Percentiles rank a stretch among this genome's conserved stretches.
These are phyloP conservation scores for Notolabrus celidotus DNA, from an alignment of 2,797 vertebrate genomes.

Conservation along the genomic window DNA sequence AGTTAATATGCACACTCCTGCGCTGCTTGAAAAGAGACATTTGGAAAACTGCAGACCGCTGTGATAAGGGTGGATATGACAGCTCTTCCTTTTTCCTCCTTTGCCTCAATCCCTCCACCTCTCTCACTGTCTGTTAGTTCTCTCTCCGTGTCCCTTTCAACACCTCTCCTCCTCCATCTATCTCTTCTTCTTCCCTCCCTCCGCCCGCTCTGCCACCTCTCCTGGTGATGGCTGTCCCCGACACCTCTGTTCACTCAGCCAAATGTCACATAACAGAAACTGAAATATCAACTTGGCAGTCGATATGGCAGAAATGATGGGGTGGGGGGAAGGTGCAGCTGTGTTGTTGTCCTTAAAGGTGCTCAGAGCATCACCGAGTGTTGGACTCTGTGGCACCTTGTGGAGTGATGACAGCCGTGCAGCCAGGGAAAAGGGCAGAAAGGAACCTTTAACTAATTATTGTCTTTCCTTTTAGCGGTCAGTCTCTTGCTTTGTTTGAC, in stretches of 20 bases:
- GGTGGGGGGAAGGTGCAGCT: constrained; percentile 50
- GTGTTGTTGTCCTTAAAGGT: constrained; percentile 75
- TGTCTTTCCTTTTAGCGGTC: background rate
- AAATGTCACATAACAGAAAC: constrained; percentile 86
- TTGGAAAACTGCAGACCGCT: constrained; percentile 75
- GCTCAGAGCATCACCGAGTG: constrained; percentile 50
- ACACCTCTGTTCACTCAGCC: constrained; percentile 84
- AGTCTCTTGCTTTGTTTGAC: background rate
- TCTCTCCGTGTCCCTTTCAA: constrained; percentile 50
- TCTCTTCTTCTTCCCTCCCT: constrained; percentile 44
- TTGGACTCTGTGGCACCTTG: constrained; percentile 45
- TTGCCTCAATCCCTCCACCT: constrained; percentile 58
- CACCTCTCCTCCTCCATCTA: constrained; percentile 43
- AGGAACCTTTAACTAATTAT: constrained; percentile 12
- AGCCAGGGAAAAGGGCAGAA: constrained; percentile 37
- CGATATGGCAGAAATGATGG: constrained; percentile 75
- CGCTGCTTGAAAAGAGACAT: constrained; percentile 76
- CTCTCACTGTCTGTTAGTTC: constrained; percentile 46
- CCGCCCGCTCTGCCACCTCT: constrained; percentile 64
- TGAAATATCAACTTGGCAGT: constrained; percentile 86
- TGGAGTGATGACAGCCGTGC: constrained; percentile 61
- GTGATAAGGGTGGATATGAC: constrained; percentile 82
- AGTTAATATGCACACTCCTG: constrained; percentile 78
- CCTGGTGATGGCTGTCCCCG: constrained; percentile 76
- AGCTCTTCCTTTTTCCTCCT: constrained; percentile 67